These are phyloP conservation scores for Pandemis corylana DNA, from an alignment of 2,888 invertebrate species.

Conservation along the genomic window DNA sequence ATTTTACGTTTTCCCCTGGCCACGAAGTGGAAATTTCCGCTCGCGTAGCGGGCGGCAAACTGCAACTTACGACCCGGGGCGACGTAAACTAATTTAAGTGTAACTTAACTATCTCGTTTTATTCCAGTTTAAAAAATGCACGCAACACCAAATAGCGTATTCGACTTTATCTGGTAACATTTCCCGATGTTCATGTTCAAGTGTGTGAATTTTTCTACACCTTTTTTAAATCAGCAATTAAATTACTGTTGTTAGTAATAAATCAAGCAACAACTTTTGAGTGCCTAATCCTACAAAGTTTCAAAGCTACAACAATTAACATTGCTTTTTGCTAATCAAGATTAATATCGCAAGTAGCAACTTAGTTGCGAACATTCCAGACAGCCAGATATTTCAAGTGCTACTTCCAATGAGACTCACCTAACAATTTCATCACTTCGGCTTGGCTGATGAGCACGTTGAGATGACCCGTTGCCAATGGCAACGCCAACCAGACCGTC, in stretches of 20 bases:
- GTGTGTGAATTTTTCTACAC: too few species aligned
- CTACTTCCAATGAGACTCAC: conserved; percentile 77
- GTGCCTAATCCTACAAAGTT: background rate
- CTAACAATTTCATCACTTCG: conserved; percentile 91
- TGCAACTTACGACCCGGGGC: too few species aligned
- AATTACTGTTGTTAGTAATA: background rate
- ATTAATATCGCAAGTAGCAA: conserved; percentile 9
- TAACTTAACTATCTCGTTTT: too few species aligned
- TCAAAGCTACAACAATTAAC: background rate
- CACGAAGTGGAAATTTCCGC: too few species aligned
- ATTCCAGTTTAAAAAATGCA: too few species aligned
- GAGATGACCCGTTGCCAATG: conserved; percentile 88
- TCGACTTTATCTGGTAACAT: too few species aligned
- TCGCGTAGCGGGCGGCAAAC: too few species aligned
- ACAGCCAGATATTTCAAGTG: conserved; percentile 29
- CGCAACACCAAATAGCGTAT: too few species aligned
- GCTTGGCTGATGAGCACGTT: conserved; percentile 92
- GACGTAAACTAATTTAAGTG: too few species aligned
- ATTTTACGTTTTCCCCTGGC: too few species aligned
- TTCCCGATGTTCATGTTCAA: too few species aligned
- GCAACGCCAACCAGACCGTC: conserved; percentile 77
- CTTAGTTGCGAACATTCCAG: conserved; percentile 30
- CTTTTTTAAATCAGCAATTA: background rate
- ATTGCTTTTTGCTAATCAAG: conserved; percentile 4
- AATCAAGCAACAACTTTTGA: background rate